Base-by-base conservation (phyloP, 1,140 invertebrate species). In the Drosophila sproati region DNA sequence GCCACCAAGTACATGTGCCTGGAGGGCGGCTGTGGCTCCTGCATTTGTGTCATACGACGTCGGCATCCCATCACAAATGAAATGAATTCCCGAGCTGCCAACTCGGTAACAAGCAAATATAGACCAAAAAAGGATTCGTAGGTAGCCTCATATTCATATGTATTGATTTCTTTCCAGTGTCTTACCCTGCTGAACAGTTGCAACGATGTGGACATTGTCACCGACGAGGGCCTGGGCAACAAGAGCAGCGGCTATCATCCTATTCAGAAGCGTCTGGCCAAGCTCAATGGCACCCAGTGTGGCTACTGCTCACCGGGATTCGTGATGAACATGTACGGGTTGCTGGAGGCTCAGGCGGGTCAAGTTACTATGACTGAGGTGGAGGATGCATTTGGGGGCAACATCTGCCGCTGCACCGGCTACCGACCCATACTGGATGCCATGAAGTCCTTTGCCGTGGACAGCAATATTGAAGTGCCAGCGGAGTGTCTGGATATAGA, bases 371-470 rank as follows among this genome's bases (percentile, higher is more conserved):
- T 95, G 94, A 92, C 94, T 35, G 94, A 96, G 81, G 93, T 97
- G 4, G 96, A 97, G 90, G 95, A 96, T 77, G 95, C 95, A 0
- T 96, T 97, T 83, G 96, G 96, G 5, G 95, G 97, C 55, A 98
- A 98, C 85, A 94, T 98, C 29, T 98, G 97, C 72, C 94, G 97
- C 54, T 98, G 97, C 91, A 98, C 97, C 1, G 97, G 97, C 0
- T 98, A 98, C 82, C 93, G 97, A 60, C 95, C 97, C 1, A 98
- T 98, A 83, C 93, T 97, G 32, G 96, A 97, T 73, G 95, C 96
- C n/a, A 97, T 97, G 88, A 97, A 97, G 91, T 95, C 95, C 0
- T 95, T 96, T 62, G 95, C 95, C 0, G 90, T 80, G 0, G 95
- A 97, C 82, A 93, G 93, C 37, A 95, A 95, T 66, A 95, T 96